These are phyloP conservation scores for Nyctereutes procyonoides DNA, from an alignment of 2,113 vertebrate species.

Conservation along the genomic window DNA sequence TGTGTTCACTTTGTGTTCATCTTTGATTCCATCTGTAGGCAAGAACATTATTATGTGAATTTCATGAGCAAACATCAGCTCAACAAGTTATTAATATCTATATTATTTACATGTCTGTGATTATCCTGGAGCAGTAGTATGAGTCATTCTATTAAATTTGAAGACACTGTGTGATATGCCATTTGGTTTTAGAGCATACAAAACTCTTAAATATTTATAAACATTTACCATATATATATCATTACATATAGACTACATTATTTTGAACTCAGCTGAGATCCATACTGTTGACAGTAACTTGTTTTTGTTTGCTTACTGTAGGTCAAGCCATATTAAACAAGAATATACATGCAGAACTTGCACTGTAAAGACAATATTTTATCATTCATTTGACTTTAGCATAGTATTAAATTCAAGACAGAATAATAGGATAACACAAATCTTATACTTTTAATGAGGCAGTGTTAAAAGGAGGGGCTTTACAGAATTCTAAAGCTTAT, in stretches of 20 bases:
- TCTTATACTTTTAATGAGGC: not conserved
- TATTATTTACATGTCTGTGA: not conserved
- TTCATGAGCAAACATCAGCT: conserved; percentile 43
- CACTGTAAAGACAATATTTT: conserved; percentile 23
- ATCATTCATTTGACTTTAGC: conserved; percentile 25
- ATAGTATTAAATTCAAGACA: not conserved
- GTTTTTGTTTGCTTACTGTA: not conserved
- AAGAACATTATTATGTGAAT: conserved; percentile 54
- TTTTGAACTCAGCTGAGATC: conserved; percentile 24
- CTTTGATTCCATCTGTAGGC: conserved; percentile 68
- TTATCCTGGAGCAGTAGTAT: not conserved
- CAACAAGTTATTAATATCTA: not conserved
- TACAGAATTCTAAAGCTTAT: not conserved
- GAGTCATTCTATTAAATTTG: not conserved
- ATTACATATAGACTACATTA: not conserved
- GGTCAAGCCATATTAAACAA: not conserved
- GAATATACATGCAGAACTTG: not conserved
- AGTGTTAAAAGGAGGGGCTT: not conserved
- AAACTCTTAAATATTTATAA: conserved; percentile 34
- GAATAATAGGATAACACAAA: not conserved
- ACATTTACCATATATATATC: not conserved
- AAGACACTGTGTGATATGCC: not conserved
- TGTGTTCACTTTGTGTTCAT: conserved; percentile 60
- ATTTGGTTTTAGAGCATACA: conserved; percentile 48
- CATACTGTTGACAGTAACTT: not conserved